Conservation (phyloP, 2,797 vertebrate genomes). For the Serranus cabrilla region DNA sequence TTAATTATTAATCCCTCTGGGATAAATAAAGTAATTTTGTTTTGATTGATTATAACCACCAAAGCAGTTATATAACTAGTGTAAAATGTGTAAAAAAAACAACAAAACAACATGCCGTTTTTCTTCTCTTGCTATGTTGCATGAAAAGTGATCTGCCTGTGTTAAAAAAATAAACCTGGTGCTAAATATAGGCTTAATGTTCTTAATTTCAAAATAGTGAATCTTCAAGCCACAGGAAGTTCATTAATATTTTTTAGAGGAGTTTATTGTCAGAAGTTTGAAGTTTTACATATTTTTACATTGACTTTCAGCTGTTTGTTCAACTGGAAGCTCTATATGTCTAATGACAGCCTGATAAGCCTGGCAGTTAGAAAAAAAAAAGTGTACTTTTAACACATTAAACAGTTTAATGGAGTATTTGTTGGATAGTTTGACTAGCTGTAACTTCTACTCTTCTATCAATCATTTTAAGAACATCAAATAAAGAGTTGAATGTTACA, state of each 20-base stretch:
- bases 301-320: neutral
- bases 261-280: neutral
- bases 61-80: neutral
- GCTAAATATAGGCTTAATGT: neutral
- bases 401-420: no score
- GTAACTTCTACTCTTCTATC: neutral
- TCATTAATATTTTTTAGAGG: neutral
- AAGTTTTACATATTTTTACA: neutral
- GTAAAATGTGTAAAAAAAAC: neutral
- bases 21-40: no score
- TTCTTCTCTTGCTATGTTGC: constrained; percentile 5
- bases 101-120: neutral
- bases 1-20: no score
- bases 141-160: neutral
- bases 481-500: no score
- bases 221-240: neutral
- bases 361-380: neutral
- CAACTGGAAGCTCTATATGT: constrained; percentile 2
- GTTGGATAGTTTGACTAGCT: no score
- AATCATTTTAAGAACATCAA: no score
- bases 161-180: neutral
- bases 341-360: neutral
- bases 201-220: neutral
- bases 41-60: neutral
- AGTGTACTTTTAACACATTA: neutral